Evolutionary conservation across 1,140 invertebrate species (phyloP).

Genomic region (Drosophila kepulauana): DNA sequence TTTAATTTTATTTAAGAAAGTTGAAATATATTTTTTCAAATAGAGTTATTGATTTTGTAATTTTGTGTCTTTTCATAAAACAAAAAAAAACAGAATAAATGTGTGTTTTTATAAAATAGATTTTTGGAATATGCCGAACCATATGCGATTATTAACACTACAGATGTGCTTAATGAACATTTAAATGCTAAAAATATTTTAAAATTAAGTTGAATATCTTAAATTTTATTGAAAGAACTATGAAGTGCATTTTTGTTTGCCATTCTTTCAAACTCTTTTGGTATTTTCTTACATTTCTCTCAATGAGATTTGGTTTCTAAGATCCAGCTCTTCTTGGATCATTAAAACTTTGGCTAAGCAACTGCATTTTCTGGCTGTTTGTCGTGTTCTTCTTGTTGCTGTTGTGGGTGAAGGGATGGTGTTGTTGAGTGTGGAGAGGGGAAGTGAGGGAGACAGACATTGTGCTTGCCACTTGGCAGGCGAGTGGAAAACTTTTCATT

Average conservation of each 20-base stretch:
- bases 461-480: constrained; percentile 60
- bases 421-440: neutral
- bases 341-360: constrained; percentile 71
- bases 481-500: constrained; percentile 69
- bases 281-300: constrained; percentile 5
- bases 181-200: neutral
- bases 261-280: neutral
- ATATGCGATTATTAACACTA: too few species aligned
- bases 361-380: constrained; percentile 37
- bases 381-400: constrained; percentile 4
- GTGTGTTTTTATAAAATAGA: too few species aligned
- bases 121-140: too few species aligned
- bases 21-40: too few species aligned
- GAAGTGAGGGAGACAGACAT: neutral
- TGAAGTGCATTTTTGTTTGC: constrained; percentile 2
- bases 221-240: constrained; percentile 1
- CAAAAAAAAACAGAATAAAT: too few species aligned
- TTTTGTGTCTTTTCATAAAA: too few species aligned
- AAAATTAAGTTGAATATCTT: neutral
- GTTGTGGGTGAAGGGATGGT: neutral
- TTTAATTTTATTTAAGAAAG: too few species aligned
- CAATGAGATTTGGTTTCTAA: constrained; percentile 33
- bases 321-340: constrained; percentile 59
- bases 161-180: too few species aligned
- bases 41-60: too few species aligned